These are phyloP conservation scores for Crematogaster levior DNA, from an alignment of 2,888 invertebrate species.

Conservation along the genomic window DNA sequence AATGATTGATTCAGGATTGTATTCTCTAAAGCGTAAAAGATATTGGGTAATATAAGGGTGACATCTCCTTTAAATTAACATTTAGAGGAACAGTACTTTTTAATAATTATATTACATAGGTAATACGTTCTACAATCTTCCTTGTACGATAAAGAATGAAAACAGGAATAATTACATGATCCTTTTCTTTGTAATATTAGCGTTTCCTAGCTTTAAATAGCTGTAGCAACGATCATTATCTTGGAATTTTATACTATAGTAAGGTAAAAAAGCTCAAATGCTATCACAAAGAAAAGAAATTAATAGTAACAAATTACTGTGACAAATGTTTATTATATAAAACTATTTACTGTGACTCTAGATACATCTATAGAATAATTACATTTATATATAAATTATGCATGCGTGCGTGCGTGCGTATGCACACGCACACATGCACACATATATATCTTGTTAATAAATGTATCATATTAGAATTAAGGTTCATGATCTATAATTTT, in stretches of 20 bases:
- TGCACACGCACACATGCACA: no score
- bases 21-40: not conserved
- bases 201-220: not conserved
- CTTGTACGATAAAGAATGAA: slow-evolving; percentile 44
- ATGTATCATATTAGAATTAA: slow-evolving; percentile 7
- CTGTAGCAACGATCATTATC: not conserved
- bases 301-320: slow-evolving; percentile 7
- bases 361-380: not conserved
- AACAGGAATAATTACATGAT: slow-evolving; percentile 17
- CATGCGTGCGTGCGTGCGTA: not conserved
- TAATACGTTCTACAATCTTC: slow-evolving; percentile 43
- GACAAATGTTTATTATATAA: slow-evolving; percentile 32
- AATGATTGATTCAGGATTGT: not conserved
- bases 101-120: slow-evolving; percentile 33
- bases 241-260: slow-evolving; percentile 16
- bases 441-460: not conserved
- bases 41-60: not conserved
- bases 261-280: not conserved
- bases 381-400: not conserved
- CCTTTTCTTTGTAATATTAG: slow-evolving; percentile 15
- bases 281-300: not conserved
- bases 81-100: slow-evolving; percentile 29
- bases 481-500: slow-evolving; percentile 27
- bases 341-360: slow-evolving; percentile 24
- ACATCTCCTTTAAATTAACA: slow-evolving; percentile 32